A percentile compares a stretch with the other conserved stretches of the same genome.
phyloP scores from a whole-genome alignment of 2,113 vertebrate genomes.

The Numida meleagris region DNA sequence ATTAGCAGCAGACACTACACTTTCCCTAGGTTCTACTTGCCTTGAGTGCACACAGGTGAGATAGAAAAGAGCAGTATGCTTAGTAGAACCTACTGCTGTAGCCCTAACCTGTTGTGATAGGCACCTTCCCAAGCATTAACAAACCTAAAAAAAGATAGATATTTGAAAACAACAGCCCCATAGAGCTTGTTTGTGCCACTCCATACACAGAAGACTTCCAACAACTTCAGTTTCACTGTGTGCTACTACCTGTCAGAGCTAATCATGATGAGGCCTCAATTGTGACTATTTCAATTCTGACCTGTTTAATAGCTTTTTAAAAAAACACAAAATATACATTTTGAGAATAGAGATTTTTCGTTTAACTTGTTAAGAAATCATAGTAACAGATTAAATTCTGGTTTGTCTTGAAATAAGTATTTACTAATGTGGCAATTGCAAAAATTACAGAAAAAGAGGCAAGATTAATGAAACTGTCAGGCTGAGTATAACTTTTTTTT shows the following conservation, averaged over 20 bases:
- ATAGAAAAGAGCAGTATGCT: neutral
- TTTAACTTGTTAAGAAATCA: neutral
- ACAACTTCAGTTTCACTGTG: neutral
- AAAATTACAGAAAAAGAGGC: neutral
- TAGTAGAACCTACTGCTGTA: neutral
- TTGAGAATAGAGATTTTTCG: neutral
- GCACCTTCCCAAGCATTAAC: neutral
- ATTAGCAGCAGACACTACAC: neutral
- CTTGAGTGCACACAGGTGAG: neutral
- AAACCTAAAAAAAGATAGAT: neutral
- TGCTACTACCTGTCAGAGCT: neutral
- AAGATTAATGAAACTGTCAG: neutral
- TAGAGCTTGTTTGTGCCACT: neutral
- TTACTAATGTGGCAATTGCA: neutral
- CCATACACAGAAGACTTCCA: neutral
- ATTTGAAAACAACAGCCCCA: neutral
- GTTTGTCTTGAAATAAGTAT: neutral
- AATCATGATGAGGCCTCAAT: neutral
- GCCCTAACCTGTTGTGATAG: neutral
- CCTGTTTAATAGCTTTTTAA: neutral
- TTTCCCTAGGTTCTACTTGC: neutral
- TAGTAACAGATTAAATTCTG: neutral
- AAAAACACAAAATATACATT: neutral
- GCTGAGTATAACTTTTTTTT: neutral
- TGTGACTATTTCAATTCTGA: neutral